Conservation (phyloP, 2,888 invertebrate genomes). For the Cosmia trapezina region DNA sequence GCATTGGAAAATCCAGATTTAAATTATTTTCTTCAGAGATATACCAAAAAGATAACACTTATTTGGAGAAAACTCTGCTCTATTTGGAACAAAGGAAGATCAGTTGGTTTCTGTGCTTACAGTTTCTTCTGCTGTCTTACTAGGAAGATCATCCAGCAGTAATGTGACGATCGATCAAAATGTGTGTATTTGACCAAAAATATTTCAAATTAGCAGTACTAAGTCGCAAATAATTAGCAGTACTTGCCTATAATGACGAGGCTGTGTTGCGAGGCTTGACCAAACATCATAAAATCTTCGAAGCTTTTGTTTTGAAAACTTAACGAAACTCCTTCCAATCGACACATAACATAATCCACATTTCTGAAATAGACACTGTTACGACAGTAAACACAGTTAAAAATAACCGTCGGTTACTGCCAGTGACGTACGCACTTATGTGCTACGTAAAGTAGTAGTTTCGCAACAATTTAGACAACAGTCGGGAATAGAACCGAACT, state of each 20-base stretch:
- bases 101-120: too few species aligned
- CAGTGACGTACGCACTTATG: constrained; percentile 62
- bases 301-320: constrained; percentile 32
- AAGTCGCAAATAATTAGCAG: too few species aligned
- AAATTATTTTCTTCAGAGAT: too few species aligned
- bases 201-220: neutral
- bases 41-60: too few species aligned
- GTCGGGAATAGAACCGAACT: constrained; percentile 46
- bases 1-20: too few species aligned
- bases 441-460: constrained; percentile 58
- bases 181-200: neutral
- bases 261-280: constrained; percentile 7
- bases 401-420: constrained; percentile 67
- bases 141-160: too few species aligned
- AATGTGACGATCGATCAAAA: too few species aligned
- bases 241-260: too few species aligned
- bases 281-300: constrained; percentile 15
- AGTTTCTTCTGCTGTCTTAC: too few species aligned
- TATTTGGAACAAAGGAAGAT: too few species aligned
- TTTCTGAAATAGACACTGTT: constrained; percentile 60
- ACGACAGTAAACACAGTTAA: constrained; percentile 69
- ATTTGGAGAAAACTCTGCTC: too few species aligned
- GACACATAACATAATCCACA: constrained; percentile 50
- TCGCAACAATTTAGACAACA: constrained; percentile 51
- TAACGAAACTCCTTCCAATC: constrained; percentile 45